Evolutionary conservation across 2,888 invertebrate genomes (phyloP).

Genomic region (Ditylenchus weischeri): DNA sequence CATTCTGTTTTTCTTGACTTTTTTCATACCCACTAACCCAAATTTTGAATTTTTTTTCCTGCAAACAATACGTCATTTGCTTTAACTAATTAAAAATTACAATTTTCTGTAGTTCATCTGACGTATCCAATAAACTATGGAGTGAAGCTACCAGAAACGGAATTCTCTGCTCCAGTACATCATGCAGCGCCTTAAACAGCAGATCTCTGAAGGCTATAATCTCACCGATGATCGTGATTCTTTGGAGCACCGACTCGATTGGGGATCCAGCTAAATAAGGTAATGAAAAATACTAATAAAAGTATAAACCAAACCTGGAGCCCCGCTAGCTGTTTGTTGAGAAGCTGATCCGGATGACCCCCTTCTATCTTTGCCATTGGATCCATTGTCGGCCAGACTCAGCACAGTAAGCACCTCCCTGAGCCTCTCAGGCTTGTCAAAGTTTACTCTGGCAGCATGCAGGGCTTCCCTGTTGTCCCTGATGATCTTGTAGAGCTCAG

Average conservation of each 20-base stretch:
- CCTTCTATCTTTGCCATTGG: conserved; percentile 10
- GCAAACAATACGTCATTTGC: background rate
- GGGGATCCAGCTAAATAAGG: conserved; percentile 28
- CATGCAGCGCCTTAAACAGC: conserved; percentile 86
- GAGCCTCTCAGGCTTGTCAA: conserved; percentile 71
- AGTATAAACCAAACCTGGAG: background rate
- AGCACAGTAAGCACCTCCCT: conserved; percentile 34
- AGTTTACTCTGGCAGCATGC: conserved; percentile 84
- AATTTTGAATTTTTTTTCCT: conserved; percentile 14
- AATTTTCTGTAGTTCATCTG: conserved; percentile 25
- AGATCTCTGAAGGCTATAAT: conserved; percentile 90
- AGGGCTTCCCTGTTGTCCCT: conserved; percentile 87
- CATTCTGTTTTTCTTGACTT: no score
- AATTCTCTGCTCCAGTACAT: conserved; percentile 86
- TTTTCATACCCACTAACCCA: background rate
- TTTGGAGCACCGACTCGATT: conserved; percentile 72
- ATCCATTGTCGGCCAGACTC: background rate
- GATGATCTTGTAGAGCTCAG: conserved; percentile 81
- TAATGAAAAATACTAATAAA: no score
- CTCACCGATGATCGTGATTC: conserved; percentile 90
- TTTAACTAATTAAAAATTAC: conserved; percentile 7
- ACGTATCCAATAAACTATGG: conserved; percentile 58
- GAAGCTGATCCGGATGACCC: background rate
- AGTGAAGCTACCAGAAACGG: conserved; percentile 93
- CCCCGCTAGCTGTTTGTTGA: conserved; percentile 9